Base-by-base conservation (phyloP, 2,888 invertebrate genomes). In the Macrophya annulata region DNA sequence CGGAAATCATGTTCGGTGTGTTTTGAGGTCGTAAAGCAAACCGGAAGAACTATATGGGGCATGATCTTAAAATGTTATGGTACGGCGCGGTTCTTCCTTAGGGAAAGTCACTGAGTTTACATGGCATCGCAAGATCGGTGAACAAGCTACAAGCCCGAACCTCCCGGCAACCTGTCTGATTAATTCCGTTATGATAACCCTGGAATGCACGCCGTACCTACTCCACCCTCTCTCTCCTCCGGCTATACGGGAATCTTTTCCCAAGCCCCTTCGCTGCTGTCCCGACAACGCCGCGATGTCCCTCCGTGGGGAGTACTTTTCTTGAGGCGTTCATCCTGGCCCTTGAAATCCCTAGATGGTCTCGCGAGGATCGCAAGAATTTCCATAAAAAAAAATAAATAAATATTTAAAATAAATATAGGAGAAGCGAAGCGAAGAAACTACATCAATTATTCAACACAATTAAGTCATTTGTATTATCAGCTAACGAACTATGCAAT, bases 151-250 rank as follows among this genome's bases (percentile, higher is more conserved):
- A 62, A 81, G 81, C 59, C 81, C 81, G 81, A 81, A 81, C 81
- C 81, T 87, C 86, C 84, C 84, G 77, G 86, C 86, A 86, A 86
- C 85, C 85, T 86, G 84, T 85, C 85, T 88, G 88, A 89, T 90
- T 89, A 90, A 89, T 90, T 89, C 86, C 86, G 85, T 88, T 89
- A 86, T 88, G 89, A 89, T 89, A 89, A 89, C 86, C 87, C 76
- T 81, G 88, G 89, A 90, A 90, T 89, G 89, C 86, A 86, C 88
- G 86, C 79, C 83, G 83, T 68, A 48, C 83, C 43, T 62, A n/a
- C 55, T 62, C 48, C 71, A 31, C 81, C 71, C 77, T 77, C 79
- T 65, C 68, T 59, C 40, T 68, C 48, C 84, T 59, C 74, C 25
- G 59, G 51, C 68, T 62, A n/a, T n/a, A 71, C 62, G 59, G 43